Base-by-base conservation (phyloP, 2,888 invertebrate genomes). In the Cataglyphis albicans region DNA sequence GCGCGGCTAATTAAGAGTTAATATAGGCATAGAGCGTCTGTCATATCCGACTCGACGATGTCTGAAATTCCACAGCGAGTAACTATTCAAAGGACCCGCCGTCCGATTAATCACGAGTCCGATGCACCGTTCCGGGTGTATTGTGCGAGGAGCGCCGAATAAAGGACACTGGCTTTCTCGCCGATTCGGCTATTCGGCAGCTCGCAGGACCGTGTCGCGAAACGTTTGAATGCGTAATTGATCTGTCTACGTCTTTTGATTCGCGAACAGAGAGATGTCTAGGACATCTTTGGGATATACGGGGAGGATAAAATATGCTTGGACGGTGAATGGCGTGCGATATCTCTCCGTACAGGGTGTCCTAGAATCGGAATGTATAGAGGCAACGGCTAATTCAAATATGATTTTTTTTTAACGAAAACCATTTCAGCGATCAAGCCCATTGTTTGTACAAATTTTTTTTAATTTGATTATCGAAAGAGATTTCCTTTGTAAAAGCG, bases 201-300 rank as follows among this genome's bases (percentile, higher is more conserved):
- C 68, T 61, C 38, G 7, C 35, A 72, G 35, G 18, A 59, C 9
- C 32, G 18, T 18, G 38, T 68, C 32, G 48, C 7, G 48, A 52
- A n/a, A 7, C 0, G 21, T 15, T 72, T 48, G 44, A 59, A 72
- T 32, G 44, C 72, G 25, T 44, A 57, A 80, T 72, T 80, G 72
- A 80, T 80, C 78, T 80, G 18, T n/a, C n/a, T n/a, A n/a, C 25
- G 59, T 70, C 68, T 76, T 88, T 84, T 83, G 78, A 72, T 81
- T 72, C 84, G 76, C 63, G 70, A 80, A 61, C 67, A 61, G 65
- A 61, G 65, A 75, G 52, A 21, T 25, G 21, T 29, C n/a, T 32
- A n/a, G 48, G 80, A 48, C 63, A 21, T 25, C 32, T 52, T 29
- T 25, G 29, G 18, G 65, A 74, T 32, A 74, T 32, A 32, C 32